Conservation (phyloP, 2,113 vertebrate species). For the Rissa tridactyla region DNA sequence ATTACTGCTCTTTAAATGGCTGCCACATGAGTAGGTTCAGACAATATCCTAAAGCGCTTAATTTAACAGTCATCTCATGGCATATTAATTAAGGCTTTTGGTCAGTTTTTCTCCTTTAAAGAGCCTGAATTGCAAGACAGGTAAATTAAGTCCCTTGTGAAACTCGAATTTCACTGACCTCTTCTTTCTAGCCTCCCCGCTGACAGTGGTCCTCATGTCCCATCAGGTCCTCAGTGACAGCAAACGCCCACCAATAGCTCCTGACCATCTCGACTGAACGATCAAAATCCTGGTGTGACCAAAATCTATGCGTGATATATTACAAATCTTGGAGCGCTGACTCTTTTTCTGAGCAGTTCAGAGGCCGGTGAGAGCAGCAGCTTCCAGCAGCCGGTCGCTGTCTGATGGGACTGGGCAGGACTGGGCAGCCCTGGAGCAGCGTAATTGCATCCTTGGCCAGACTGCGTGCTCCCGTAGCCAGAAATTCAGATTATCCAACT, state of each 20-base stretch:
- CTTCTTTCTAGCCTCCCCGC: background rate
- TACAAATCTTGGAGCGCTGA: rapidly evolving
- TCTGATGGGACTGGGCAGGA: background rate
- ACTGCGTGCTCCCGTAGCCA: background rate
- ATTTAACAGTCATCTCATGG: background rate
- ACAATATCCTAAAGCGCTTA: background rate
- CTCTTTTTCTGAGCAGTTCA: rapidly evolving
- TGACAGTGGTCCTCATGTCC: background rate
- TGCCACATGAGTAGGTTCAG: background rate
- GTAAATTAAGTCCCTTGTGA: background rate
- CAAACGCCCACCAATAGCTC: background rate
- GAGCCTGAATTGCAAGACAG: background rate
- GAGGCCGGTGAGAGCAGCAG: rapidly evolving
- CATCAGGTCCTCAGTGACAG: background rate
- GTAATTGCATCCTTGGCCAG: background rate
- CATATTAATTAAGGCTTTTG: slow-evolving; percentile 19
- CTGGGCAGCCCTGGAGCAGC: background rate
- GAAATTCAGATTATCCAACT: slow-evolving; percentile 32
- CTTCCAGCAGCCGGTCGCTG: background rate
- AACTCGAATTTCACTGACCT: background rate
- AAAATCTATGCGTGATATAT: rapidly evolving
- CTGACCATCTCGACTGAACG: rapidly evolving
- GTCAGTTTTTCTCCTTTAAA: background rate
- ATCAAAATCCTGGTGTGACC: too few species aligned
- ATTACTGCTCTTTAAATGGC: background rate